Evolutionary conservation across 2,888 invertebrate species (phyloP).

Genomic region (Mythimna lalbum): DNA sequence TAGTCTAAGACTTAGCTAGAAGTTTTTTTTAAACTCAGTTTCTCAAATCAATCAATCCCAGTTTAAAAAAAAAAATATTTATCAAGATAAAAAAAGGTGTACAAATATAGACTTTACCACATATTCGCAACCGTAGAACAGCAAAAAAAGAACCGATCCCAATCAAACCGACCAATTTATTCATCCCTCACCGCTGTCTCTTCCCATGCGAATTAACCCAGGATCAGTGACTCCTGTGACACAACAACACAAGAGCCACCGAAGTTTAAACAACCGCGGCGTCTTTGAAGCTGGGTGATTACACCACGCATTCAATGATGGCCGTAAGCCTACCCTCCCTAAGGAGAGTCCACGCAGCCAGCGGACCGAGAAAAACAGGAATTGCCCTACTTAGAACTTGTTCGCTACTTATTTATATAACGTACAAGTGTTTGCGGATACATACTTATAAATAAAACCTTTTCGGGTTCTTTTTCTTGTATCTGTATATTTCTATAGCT

Average conservation of each 20-base stretch:
- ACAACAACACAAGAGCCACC: conserved; percentile 5
- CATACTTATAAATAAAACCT: conserved; percentile 25
- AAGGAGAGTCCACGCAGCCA: conserved; percentile 35
- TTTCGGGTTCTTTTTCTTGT: conserved; percentile 16
- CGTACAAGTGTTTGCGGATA: conserved; percentile 36
- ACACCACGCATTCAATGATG: conserved; percentile 37
- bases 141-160: not conserved
- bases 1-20: too few relatives aligned
- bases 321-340: conserved; percentile 10
- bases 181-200: not conserved
- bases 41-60: too few relatives aligned
- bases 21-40: too few relatives aligned
- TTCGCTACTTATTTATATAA: conserved; percentile 46
- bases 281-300: conserved; percentile 37
- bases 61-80: too few relatives aligned
- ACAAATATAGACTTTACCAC: not conserved
- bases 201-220: conserved; percentile 20
- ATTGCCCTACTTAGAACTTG: conserved; percentile 57
- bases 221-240: conserved; percentile 13
- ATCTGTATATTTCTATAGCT: conserved; percentile 1
- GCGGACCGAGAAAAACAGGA: conserved; percentile 53
- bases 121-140: not conserved
- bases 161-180: not conserved
- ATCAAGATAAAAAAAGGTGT: too few relatives aligned
- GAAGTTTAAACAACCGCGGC: conserved; percentile 34